Conservation (phyloP, 64 coral and sea anemone genomes). For the Dendronephthya gigantea region DNA sequence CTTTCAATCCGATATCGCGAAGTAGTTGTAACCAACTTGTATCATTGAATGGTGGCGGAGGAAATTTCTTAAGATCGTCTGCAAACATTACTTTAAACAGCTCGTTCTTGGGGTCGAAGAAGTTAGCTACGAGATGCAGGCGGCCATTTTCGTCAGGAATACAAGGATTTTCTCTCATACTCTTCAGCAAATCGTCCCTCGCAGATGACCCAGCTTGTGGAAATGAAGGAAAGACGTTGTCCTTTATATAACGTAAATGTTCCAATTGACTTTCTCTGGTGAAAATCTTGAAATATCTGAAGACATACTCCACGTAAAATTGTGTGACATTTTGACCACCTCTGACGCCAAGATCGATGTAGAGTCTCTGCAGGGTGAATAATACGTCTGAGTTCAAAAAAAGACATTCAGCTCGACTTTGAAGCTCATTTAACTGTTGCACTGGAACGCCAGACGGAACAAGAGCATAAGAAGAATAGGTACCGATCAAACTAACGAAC, state of each 20-base stretch:
- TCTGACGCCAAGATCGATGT: neutral
- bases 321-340: neutral
- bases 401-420: neutral
- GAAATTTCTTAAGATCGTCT: neutral
- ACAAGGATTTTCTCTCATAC: neutral
- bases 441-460: neutral
- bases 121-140: neutral
- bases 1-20: neutral
- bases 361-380: neutral
- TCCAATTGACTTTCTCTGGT: neutral
- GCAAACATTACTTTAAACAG: neutral
- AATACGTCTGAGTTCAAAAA: neutral
- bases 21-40: neutral
- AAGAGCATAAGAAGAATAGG: neutral
- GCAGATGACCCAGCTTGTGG: no score
- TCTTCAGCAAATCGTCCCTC: neutral
- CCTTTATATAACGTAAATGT: neutral
- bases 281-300: neutral
- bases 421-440: neutral
- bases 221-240: neutral
- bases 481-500: neutral
- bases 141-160: neutral
- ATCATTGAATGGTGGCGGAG: neutral
- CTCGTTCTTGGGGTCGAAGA: neutral
- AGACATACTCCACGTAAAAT: neutral